These are phyloP conservation scores for Pteropus rufus DNA, from an alignment of 2,797 vertebrate genomes.

Conservation along the genomic window DNA sequence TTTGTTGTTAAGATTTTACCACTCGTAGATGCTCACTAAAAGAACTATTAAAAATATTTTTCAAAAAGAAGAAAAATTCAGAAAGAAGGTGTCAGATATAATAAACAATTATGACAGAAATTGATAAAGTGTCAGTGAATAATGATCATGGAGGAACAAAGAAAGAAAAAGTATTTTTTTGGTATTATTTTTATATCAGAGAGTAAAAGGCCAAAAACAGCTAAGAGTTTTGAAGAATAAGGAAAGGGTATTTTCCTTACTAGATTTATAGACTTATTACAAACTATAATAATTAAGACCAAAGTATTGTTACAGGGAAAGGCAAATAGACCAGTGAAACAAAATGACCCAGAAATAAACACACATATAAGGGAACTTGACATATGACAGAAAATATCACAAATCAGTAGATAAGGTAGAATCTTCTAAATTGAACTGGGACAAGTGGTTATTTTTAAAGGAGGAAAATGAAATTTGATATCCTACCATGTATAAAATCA, in stretches of 20 bases:
- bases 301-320: neutral
- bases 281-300: neutral
- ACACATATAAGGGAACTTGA: neutral
- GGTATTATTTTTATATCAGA: neutral
- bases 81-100: neutral
- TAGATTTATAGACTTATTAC: neutral
- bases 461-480: neutral
- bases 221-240: neutral
- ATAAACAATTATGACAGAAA: neutral
- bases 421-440: neutral
- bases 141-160: neutral
- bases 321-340: neutral
- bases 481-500: neutral
- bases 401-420: neutral
- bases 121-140: neutral
- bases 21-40: neutral
- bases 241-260: neutral
- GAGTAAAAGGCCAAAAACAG: neutral
- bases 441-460: neutral
- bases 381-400: neutral
- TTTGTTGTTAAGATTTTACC: neutral
- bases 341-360: neutral
- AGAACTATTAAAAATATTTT: conserved; percentile 11
- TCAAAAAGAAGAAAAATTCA: neutral
- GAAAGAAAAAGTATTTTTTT: neutral